Conservation (phyloP, 2,797 vertebrate genomes). For the Apogon hyalosoma region DNA sequence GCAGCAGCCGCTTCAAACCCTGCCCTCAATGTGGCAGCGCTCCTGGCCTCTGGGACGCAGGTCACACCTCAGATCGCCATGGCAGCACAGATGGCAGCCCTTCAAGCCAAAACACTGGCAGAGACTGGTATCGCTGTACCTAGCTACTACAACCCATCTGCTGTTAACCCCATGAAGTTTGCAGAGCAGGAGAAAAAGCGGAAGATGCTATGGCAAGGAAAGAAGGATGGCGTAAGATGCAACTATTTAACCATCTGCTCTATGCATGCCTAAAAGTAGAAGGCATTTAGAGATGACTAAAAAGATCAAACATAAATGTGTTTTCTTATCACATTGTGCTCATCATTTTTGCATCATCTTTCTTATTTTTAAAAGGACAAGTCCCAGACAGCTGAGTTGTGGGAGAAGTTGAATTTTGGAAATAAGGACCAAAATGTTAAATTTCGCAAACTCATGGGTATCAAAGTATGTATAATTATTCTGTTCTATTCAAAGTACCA, state of each 20-base stretch:
- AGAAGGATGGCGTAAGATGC: conserved; percentile 93
- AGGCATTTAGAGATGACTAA: not conserved
- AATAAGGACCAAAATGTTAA: conserved; percentile 99
- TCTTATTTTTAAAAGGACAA: conserved; percentile 87
- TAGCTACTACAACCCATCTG: conserved; percentile 98
- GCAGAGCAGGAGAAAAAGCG: conserved; percentile 98
- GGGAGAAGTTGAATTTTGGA: conserved; percentile 98
- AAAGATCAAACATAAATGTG: not conserved
- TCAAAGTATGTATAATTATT: conserved; percentile 89
- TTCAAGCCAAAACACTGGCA: conserved; percentile 96
- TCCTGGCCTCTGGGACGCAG: conserved; percentile 96
- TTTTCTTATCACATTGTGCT: not conserved
- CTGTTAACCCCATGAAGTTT: conserved; percentile 98
- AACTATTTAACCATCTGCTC: not conserved
- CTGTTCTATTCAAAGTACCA: not conserved
- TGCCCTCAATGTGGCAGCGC: conserved; percentile 94
- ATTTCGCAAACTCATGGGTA: conserved; percentile 99
- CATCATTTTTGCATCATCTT: not conserved
- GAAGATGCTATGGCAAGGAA: conserved; percentile 98
- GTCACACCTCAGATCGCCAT: conserved; percentile 99
- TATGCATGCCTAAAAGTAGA: not conserved
- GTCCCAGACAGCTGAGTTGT: conserved; percentile 96
- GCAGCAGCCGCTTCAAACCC: conserved; percentile 85
- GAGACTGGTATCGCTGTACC: conserved; percentile 98
- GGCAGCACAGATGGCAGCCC: conserved; percentile 98